Percentiles rank a stretch among this genome's conserved stretches.
These are phyloP conservation scores for Drosophila triauraria DNA, from an alignment of 1,140 invertebrate species.

Conservation along the genomic window DNA sequence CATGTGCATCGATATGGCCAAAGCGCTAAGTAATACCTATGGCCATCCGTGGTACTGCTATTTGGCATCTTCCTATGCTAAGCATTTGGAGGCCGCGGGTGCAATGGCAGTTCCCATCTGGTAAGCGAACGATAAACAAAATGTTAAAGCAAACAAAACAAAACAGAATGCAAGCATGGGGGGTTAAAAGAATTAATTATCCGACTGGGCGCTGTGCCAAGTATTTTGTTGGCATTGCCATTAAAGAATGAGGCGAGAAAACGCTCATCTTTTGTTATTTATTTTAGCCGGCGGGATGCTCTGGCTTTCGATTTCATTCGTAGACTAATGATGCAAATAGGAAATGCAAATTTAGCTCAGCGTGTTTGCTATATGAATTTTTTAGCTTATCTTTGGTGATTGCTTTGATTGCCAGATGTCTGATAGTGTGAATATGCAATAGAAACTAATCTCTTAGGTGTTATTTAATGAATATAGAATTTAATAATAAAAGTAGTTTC, in stretches of 20 bases:
- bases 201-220: conserved; percentile 12
- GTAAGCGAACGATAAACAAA: conserved; percentile 31
- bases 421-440: neutral
- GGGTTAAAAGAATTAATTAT: conserved; percentile 21
- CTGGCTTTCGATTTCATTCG: conserved; percentile 19
- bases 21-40: conserved; percentile 1
- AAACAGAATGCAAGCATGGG: neutral
- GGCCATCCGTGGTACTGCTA: conserved; percentile 27
- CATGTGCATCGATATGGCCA: conserved; percentile 53
- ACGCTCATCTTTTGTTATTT: conserved; percentile 2
- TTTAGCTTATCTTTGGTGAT: neutral
- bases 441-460: too few relatives aligned
- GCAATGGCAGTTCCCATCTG: conserved; percentile 55
- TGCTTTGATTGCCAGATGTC: neutral
- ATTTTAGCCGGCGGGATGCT: neutral
- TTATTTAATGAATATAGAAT: neutral
- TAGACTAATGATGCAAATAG: neutral
- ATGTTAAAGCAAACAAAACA: conserved; percentile 10
- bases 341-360: neutral
- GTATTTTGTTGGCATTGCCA: conserved; percentile 1
- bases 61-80: conserved; percentile 41
- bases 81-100: conserved; percentile 48
- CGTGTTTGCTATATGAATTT: neutral
- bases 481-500: neutral
- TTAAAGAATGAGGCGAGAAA: conserved; percentile 17